Base-by-base conservation (phyloP, 1,140 invertebrate genomes). In the Nilaparvata lugens region DNA sequence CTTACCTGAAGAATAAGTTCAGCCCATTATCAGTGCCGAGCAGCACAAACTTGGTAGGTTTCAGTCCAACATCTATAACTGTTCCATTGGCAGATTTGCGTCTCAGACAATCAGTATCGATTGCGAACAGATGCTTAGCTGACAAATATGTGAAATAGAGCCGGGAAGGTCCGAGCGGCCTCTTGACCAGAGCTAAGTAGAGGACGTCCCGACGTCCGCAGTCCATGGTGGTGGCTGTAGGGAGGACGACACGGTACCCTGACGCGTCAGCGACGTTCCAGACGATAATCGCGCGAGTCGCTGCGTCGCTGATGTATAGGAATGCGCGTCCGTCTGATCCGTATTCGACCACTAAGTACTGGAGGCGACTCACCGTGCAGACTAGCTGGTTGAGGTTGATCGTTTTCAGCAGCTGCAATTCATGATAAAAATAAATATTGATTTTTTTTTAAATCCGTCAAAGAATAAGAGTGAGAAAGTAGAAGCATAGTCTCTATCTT, bases 341-440 rank as follows among this genome's bases (percentile, higher is more conserved):
- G 61, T 81, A 78, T 63, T 83, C 82, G 0, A 82, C 75, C 0
- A 78, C 71, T n/a, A 86, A 68, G 64, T 83, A 83, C 66, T 86
- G 83, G 18, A 86, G 69, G 43, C 80, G 74, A 11, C 60, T 71
- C 4, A 75, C 72, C 0, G 74, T 64, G 48, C 75, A 76, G 0
- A 79, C 73, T 21, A 83, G 69, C 7, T 75, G 65, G 13, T 75
- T 78, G 6, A 86, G 68, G 61, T 83, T 79, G 38, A 86, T 75
- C 24, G 71, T 73, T 67, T 82, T 83, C 2, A 82, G 75, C 31
- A 85, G 14, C 53, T 55, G 53, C 7, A 55, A 55, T 9, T 28
- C n/a, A n/a, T n/a, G n/a, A n/a, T n/a, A n/a, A n/a, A n/a, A n/a
- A n/a, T n/a, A n/a, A n/a, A n/a, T n/a, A n/a, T n/a, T n/a, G n/a